Evolutionary conservation across 2,888 invertebrate species (phyloP).

Genomic region (Oscheius sp.): DNA sequence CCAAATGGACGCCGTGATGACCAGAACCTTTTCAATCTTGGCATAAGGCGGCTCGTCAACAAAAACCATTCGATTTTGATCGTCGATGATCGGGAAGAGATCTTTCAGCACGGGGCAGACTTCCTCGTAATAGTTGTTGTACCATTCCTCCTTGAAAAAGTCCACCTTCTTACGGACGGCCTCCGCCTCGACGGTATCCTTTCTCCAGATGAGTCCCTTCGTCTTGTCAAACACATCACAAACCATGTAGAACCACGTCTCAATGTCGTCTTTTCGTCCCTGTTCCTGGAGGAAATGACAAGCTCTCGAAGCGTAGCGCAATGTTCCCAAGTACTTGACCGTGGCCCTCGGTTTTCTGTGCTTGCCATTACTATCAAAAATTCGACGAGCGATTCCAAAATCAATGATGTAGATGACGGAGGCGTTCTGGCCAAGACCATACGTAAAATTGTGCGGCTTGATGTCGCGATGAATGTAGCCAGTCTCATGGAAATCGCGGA

Average conservation of each 20-base stretch:
- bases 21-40: constrained; percentile 1
- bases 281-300: constrained; percentile 52
- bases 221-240: constrained; percentile 47
- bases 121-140: neutral
- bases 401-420: constrained; percentile 34
- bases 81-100: constrained; percentile 12
- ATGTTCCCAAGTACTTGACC: constrained; percentile 55
- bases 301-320: constrained; percentile 48
- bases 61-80: constrained; percentile 19
- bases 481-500: constrained; percentile 16
- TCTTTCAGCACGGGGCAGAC: constrained; percentile 27
- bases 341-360: constrained; percentile 39
- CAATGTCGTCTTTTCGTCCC: constrained; percentile 53
- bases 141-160: constrained; percentile 1
- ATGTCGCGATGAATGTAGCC: constrained; percentile 37
- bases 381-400: constrained; percentile 20
- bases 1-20: constrained; percentile 2
- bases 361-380: constrained; percentile 2
- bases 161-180: constrained; percentile 11
- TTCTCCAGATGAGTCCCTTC: constrained; percentile 49
- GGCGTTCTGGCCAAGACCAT: constrained; percentile 24
- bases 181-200: constrained; percentile 13
- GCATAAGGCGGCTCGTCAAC: constrained; percentile 15
- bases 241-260: constrained; percentile 53
- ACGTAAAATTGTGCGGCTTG: constrained; percentile 34